phyloP scores from a whole-genome alignment of 2,797 vertebrate genomes.

The Limnodromus scolopaceus region DNA sequence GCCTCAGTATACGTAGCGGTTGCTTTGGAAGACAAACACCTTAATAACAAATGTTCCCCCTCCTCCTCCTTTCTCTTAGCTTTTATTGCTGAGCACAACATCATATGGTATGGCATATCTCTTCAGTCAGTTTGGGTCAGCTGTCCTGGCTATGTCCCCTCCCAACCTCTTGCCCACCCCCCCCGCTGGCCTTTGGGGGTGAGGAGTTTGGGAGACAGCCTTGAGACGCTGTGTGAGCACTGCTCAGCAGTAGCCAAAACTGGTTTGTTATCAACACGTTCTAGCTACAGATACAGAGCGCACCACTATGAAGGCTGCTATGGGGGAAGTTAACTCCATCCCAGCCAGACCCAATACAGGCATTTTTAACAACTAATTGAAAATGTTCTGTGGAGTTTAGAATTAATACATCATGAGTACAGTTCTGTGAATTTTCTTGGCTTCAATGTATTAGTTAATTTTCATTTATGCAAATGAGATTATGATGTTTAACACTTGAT shows the following conservation, averaged over 20 bases:
- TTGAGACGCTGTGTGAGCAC: background rate
- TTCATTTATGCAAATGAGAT: background rate
- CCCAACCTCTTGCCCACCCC: background rate
- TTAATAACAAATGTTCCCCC: background rate
- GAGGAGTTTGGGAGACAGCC: background rate
- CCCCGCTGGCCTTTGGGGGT: background rate
- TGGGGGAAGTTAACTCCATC: background rate
- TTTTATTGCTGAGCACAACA: background rate
- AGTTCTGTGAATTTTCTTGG: background rate
- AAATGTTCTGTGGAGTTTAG: background rate
- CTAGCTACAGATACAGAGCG: background rate
- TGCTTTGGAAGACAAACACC: background rate
- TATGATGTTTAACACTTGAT: background rate
- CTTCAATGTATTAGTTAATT: background rate
- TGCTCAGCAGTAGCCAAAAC: background rate
- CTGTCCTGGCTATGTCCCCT: background rate
- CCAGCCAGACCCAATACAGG: background rate
- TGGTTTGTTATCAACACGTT: background rate
- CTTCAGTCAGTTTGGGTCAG: background rate
- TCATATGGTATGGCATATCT: background rate
- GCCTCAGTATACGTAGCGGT: background rate
- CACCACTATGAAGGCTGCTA: background rate
- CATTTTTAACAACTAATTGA: background rate
- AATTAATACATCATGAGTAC: background rate
- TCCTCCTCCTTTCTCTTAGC: background rate